phyloP scores from a whole-genome alignment of 2,888 invertebrate genomes.

The Trachelus stipa region DNA sequence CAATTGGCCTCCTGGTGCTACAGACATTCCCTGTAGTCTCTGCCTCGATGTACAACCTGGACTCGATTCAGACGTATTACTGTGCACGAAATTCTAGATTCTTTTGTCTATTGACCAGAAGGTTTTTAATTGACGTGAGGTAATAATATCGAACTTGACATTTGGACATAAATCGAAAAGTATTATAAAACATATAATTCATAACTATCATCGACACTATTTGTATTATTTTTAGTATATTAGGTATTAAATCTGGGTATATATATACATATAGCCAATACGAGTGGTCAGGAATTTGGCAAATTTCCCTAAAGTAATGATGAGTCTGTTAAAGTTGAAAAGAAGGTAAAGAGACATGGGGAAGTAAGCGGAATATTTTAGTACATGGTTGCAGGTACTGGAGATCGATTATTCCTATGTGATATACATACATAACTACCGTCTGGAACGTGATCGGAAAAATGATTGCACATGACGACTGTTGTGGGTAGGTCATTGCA shows the following conservation, averaged over 20 bases:
- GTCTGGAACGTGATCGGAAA: conserved; percentile 7
- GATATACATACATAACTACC: background rate
- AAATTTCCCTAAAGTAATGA: background rate
- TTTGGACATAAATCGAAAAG: background rate
- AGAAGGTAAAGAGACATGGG: background rate
- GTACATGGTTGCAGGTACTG: background rate
- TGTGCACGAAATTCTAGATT: background rate
- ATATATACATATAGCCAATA: background rate
- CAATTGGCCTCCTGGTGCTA: conserved; percentile 20
- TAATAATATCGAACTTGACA: background rate
- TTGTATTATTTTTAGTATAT: background rate
- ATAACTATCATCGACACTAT: background rate
- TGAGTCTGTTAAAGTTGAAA: background rate
- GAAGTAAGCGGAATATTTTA: background rate
- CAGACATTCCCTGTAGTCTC: conserved; percentile 17
- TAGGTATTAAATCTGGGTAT: too few species aligned
- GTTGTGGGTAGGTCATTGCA: background rate
- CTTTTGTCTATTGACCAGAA: background rate
- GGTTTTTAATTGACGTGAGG: background rate
- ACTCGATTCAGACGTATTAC: conserved; percentile 22
- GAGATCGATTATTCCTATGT: background rate
- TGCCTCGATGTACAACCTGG: conserved; percentile 8
- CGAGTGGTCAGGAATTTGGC: background rate
- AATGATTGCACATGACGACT: background rate
- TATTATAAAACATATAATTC: background rate